Base-by-base conservation (phyloP, 2,797 vertebrate genomes). In the Acanthurus tractus region DNA sequence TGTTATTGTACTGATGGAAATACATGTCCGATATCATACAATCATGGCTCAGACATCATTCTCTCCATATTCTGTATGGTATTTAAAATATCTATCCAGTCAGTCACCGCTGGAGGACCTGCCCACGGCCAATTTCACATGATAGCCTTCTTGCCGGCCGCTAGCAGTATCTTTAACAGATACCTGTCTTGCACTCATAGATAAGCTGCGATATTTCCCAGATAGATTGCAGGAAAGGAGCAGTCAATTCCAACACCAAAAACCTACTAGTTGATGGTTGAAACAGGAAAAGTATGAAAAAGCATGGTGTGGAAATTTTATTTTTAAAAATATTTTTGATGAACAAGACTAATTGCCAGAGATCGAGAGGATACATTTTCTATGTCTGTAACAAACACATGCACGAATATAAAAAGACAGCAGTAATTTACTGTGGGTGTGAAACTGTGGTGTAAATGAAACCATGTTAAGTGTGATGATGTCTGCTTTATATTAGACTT, bases 401-500 rank as follows among this genome's bases (percentile, higher is more conserved):
- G 1, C 6, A 38, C 50, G 1, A 12, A 49, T 3, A n/a, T 0
- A 15, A 10, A 57, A 13, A 42, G 9, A 52, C 23, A 34, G 11
- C 50, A 17, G 46, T 8, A 36, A 58, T 25, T 67, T 61, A 23
- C 8, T 5, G 13, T 58, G 36, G 12, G 56, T 40, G 20, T 57
- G 6, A 40, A 38, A 14, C 0, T 7, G 44, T 36, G 11, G 23
- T 38, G 17, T 63, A 20, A 55, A 11, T 42, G 12, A 63, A 53
- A 46, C n/a, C 3, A 29, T 12, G 62, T 1, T 25, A 23, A 70
- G 1, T 18, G 3, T n/a, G 11, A 42, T 4, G 7, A 66, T 4
- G 23, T 49, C 29, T 69, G 17, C 42, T 42, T 74, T 70, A 45
- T 61, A 38, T 81, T 36, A 68, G 1, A 68, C 45, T 29, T 8